Percentiles rank a stretch among this genome's conserved stretches.
Conservation (phyloP, 2,888 invertebrate genomes). For the Caenorhabditis virilis region DNA sequence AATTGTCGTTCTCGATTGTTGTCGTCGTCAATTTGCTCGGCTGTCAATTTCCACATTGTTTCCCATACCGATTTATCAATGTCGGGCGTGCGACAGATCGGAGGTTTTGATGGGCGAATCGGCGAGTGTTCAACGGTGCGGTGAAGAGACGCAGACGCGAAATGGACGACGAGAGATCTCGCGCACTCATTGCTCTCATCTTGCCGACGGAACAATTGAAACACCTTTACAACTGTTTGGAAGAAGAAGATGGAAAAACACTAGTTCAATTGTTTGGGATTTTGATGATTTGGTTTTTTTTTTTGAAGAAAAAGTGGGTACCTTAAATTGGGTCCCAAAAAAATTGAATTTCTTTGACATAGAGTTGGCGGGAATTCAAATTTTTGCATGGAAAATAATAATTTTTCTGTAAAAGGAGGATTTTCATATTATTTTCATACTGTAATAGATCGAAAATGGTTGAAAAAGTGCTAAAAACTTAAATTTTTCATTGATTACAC, state of each 20-base stretch:
- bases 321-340: too few species aligned
- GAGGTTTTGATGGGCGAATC: too few species aligned
- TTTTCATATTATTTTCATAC: background rate
- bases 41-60: slow-evolving; percentile 5
- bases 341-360: too few species aligned
- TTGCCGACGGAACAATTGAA: slow-evolving; percentile 4
- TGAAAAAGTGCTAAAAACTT: too few species aligned
- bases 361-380: too few species aligned
- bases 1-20: too few species aligned
- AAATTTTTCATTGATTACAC: too few species aligned
- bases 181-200: slow-evolving; percentile 1
- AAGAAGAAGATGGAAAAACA: background rate
- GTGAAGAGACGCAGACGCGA: background rate
- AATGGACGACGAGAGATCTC: background rate
- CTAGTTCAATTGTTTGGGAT: too few species aligned
- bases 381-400: background rate
- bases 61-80: slow-evolving; percentile 44
- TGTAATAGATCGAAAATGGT: too few species aligned
- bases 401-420: background rate
- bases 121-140: too few species aligned
- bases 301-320: too few species aligned
- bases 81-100: slow-evolving; percentile 8
- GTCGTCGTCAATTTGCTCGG: background rate
- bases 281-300: too few species aligned
- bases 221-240: background rate